phyloP scores from a whole-genome alignment of 2,888 invertebrate genomes.

The Stegana nigrithorax region DNA sequence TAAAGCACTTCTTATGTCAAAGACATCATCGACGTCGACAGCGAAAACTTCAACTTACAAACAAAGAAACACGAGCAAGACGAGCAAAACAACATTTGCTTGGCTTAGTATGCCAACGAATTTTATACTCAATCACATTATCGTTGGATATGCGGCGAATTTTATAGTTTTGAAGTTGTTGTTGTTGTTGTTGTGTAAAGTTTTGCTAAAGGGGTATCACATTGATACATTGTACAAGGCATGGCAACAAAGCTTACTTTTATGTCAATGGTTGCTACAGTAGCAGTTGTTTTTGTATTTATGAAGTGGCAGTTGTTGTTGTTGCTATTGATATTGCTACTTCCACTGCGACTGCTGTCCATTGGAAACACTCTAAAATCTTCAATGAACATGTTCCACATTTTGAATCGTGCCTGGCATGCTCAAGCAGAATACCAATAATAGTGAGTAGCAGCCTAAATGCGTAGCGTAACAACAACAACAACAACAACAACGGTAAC shows the following conservation, averaged over 20 bases:
- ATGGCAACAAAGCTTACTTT: no score
- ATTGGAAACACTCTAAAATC: slow-evolving; percentile 5
- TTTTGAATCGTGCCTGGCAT: not conserved
- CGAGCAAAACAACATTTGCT: no score
- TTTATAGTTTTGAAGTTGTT: slow-evolving; percentile 1
- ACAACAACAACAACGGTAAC: not conserved
- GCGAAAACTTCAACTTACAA: no score
- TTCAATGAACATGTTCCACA: not conserved
- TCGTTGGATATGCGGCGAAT: not conserved
- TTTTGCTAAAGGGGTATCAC: no score
- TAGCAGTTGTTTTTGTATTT: no score
- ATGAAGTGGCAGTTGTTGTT: not conserved
- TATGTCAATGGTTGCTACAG: no score
- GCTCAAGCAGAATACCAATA: not conserved
- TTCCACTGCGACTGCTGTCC: not conserved
- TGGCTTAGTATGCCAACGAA: no score
- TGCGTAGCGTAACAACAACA: not conserved
- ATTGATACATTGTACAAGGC: no score
- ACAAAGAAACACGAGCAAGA: no score
- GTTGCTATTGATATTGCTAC: not conserved
- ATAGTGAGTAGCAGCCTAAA: not conserved
- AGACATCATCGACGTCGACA: no score
- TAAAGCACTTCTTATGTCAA: no score
- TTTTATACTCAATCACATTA: no score
- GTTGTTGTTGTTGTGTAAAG: not conserved